These are phyloP conservation scores for Oconnorella tubifera DNA, from an alignment of 2,888 invertebrate species.

Conservation along the genomic window DNA sequence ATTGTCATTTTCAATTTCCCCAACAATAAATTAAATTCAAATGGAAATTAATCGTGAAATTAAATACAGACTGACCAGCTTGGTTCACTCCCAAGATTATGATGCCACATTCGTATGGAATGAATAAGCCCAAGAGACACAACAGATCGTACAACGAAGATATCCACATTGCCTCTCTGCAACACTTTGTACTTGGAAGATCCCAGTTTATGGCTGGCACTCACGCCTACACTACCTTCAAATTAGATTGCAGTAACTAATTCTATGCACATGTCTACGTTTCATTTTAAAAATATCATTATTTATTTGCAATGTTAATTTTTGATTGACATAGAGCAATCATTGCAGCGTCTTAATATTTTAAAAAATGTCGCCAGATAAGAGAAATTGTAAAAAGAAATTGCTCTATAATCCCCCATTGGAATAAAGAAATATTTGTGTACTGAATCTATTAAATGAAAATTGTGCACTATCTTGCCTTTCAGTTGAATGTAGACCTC, in stretches of 20 bases:
- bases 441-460: too few species aligned
- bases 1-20: too few species aligned
- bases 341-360: too few species aligned
- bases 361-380: too few species aligned
- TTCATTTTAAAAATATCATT: background rate
- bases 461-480: too few species aligned
- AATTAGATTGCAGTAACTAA: background rate
- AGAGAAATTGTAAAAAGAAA: background rate
- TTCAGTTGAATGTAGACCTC: background rate
- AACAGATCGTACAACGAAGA: background rate
- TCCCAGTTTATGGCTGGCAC: background rate
- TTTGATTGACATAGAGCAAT: too few species aligned
- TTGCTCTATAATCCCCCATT: background rate
- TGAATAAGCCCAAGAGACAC: background rate
- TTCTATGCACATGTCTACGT: background rate
- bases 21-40: too few species aligned
- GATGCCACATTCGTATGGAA: slow-evolving; percentile 1
- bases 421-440: background rate
- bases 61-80: background rate
- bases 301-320: too few species aligned
- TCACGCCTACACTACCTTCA: background rate
- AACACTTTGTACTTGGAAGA: background rate
- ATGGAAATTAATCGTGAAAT: too few species aligned
- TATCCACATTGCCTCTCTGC: background rate
- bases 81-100: background rate